phyloP scores from a whole-genome alignment of 2,113 vertebrate species.

The Myotis yumanensis region DNA sequence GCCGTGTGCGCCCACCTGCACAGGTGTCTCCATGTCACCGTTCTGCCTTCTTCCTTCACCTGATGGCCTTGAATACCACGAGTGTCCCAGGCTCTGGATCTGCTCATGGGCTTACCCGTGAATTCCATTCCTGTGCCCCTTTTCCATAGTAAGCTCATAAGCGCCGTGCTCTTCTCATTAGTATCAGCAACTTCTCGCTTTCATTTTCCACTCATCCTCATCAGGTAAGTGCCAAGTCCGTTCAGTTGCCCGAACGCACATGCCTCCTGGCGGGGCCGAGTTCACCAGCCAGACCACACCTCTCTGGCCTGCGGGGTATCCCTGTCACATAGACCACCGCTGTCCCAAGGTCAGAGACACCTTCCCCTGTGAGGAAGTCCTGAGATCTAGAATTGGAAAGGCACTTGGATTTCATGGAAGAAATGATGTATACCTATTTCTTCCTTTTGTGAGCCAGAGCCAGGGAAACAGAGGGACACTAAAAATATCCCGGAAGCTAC shows the following conservation, averaged over 20 bases:
- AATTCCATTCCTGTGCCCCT: accelerated
- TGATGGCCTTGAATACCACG: accelerated
- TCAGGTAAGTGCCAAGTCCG: background rate
- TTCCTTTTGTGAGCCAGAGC: background rate
- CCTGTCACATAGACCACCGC: accelerated
- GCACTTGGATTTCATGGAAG: background rate
- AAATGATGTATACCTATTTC: background rate
- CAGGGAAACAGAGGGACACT: accelerated
- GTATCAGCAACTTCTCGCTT: background rate
- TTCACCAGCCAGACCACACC: accelerated
- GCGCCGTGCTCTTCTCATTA: accelerated
- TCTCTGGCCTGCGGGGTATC: accelerated
- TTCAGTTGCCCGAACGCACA: accelerated
- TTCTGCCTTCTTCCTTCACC: no score
- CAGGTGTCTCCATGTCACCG: accelerated
- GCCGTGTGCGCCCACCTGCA: accelerated
- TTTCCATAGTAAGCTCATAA: accelerated
- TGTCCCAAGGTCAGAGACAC: accelerated
- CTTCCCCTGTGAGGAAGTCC: background rate
- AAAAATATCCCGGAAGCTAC: background rate
- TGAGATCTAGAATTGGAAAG: background rate
- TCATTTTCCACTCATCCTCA: accelerated
- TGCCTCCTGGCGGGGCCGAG: accelerated
- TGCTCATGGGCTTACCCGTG: accelerated
- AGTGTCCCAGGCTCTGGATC: accelerated